phyloP scores from a whole-genome alignment of 2,888 invertebrate genomes.

The Pterobdella sp. region DNA sequence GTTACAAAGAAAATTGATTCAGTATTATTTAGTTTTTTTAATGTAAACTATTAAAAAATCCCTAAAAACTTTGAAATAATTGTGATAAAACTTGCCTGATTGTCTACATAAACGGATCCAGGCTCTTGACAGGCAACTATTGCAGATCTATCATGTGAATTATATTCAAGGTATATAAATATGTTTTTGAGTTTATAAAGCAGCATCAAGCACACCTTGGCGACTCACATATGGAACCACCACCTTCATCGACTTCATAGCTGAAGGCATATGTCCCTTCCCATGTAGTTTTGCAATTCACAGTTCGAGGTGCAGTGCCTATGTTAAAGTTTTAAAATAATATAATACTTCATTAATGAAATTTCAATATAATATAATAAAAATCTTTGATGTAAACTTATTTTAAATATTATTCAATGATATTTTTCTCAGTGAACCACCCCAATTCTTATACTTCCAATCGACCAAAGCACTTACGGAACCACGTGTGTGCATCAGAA shows the following conservation, averaged over 20 bases:
- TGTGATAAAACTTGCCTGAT: conserved; percentile 57
- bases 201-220: conserved; percentile 70
- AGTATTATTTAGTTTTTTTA: background rate
- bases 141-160: conserved; percentile 48
- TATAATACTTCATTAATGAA: background rate
- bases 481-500: conserved; percentile 37
- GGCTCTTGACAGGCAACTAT: conserved; percentile 90
- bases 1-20: background rate
- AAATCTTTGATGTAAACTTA: too few species aligned
- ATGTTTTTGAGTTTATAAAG: too few species aligned
- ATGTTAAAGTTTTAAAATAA: background rate
- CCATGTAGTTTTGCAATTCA: conserved; percentile 50
- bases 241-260: conserved; percentile 46
- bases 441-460: too few species aligned
- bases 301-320: conserved; percentile 42
- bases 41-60: background rate
- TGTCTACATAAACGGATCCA: conserved; percentile 89
- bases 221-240: conserved; percentile 62
- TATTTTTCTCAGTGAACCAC: background rate
- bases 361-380: background rate
- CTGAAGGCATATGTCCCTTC: conserved; percentile 50
- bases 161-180: too few species aligned
- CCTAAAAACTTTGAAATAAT: background rate
- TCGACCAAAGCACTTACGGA: conserved; percentile 36
- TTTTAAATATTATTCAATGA: conserved; percentile 26